A percentile compares a stretch with the other conserved stretches of the same genome.
phyloP scores from a whole-genome alignment of 1,140 invertebrate species.

The Drosophila ogumai region DNA sequence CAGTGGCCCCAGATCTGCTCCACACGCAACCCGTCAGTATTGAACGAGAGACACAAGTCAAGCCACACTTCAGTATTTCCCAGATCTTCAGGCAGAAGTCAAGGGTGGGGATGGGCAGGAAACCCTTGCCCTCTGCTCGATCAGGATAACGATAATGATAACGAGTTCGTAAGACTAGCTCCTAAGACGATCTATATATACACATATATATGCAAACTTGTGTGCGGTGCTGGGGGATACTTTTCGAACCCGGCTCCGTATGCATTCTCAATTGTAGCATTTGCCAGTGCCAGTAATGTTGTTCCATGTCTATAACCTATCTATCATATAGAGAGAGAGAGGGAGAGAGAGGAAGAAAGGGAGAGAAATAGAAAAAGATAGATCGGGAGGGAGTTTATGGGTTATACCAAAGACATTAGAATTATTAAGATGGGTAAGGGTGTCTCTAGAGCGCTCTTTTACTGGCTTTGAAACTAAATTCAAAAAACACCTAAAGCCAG shows the following conservation, averaged over 20 bases:
- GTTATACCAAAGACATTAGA: too few species aligned
- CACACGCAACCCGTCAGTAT: constrained; percentile 35
- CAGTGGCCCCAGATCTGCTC: constrained; percentile 18
- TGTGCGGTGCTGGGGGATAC: neutral
- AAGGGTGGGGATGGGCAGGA: neutral
- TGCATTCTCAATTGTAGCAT: constrained; percentile 43
- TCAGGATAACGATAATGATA: neutral
- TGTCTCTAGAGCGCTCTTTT: too few species aligned
- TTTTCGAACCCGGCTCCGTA: neutral
- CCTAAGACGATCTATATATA: constrained; percentile 17
- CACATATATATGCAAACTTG: constrained; percentile 1
- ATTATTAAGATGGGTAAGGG: too few species aligned
- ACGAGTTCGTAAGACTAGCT: constrained; percentile 12
- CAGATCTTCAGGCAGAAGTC: constrained; percentile 3
- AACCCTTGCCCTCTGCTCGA: neutral
- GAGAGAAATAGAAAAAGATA: too few species aligned
- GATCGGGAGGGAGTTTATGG: too few species aligned
- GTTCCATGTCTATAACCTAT: constrained; percentile 59
- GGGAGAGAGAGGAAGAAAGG: neutral
- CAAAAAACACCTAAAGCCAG: too few species aligned
- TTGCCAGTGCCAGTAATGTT: constrained; percentile 73
- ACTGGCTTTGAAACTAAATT: too few species aligned
- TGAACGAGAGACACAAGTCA: constrained; percentile 40
- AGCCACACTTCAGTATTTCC: constrained; percentile 35
- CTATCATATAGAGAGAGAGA: constrained; percentile 31